Evolutionary conservation across 1,140 invertebrate species (phyloP).

Genomic region (Agrilus planipennis): DNA sequence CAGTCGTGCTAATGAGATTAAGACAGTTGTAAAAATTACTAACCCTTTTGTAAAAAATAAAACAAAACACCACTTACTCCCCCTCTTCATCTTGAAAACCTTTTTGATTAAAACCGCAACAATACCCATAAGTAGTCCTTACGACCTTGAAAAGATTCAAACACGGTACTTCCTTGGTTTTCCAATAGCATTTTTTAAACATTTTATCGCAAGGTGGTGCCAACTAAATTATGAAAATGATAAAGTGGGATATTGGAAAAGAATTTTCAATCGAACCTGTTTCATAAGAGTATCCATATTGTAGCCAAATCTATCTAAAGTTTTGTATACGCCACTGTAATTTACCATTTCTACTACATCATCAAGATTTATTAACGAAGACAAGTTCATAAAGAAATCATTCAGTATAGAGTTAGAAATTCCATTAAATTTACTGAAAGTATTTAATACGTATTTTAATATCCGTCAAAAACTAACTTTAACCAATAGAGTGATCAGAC

Average conservation of each 20-base stretch:
- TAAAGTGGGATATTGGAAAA: too few relatives aligned
- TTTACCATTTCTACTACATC: neutral
- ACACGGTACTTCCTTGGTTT: too few relatives aligned
- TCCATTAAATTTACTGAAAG: slow-evolving; percentile 2
- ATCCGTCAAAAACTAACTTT: too few relatives aligned
- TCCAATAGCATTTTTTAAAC: too few relatives aligned
- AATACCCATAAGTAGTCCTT: neutral
- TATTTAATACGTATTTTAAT: too few relatives aligned
- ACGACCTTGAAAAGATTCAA: neutral
- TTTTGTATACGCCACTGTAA: neutral
- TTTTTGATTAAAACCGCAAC: neutral
- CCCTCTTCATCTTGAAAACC: neutral
- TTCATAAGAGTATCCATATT: slow-evolving; percentile 2
- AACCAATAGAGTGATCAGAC: too few relatives aligned
- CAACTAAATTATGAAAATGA: too few relatives aligned
- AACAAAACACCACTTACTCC: neutral
- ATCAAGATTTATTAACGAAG: neutral
- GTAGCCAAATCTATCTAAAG: neutral
- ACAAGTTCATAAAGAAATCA: neutral
- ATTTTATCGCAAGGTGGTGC: too few relatives aligned
- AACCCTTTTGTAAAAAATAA: neutral
- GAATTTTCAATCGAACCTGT: too few relatives aligned
- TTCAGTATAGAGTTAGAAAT: neutral
- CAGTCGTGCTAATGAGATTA: neutral
- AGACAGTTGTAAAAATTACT: neutral